Evolutionary conservation across 2,888 invertebrate genomes (phyloP).

Genomic region (Tinea pellionella): DNA sequence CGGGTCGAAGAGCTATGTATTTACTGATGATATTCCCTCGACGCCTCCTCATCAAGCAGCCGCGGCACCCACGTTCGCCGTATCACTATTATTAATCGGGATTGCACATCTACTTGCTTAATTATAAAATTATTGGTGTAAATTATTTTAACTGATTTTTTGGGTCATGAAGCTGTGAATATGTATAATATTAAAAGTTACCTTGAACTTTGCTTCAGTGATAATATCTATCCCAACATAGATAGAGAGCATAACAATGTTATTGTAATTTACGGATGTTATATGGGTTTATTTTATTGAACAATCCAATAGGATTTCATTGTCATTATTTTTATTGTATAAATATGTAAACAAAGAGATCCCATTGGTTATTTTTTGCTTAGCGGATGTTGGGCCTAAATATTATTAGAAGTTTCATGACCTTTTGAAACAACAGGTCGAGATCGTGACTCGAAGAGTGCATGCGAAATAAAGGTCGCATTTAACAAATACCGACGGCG

Average conservation of each 20-base stretch:
- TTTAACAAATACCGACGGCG: constrained; percentile 39
- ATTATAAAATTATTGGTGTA: constrained; percentile 21
- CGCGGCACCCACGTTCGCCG: constrained; percentile 32
- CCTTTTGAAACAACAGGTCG: constrained; percentile 32
- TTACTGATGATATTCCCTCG: constrained; percentile 44
- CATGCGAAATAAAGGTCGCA: constrained; percentile 48
- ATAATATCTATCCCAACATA: constrained; percentile 46
- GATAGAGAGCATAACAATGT: constrained; percentile 24
- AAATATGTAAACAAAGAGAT: not conserved
- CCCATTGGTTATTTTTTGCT: constrained; percentile 21
- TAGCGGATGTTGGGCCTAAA: constrained; percentile 20
- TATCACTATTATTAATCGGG: constrained; percentile 38
- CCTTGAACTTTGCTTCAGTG: constrained; percentile 55
- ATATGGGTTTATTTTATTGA: too few species aligned
- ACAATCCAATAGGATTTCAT: not conserved
- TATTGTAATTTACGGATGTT: not conserved
- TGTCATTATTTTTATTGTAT: not conserved
- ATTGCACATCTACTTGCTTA: constrained; percentile 52
- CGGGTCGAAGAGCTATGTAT: constrained; percentile 74
- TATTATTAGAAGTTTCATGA: constrained; percentile 25
- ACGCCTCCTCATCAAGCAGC: constrained; percentile 31
- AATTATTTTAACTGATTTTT: not conserved
- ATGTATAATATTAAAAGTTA: constrained; percentile 32
- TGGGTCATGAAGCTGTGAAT: constrained; percentile 18
- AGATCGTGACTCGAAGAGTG: constrained; percentile 43